These are phyloP conservation scores for Ascidia mentula DNA, from an alignment of 23 tunicate genomes.

Conservation along the genomic window DNA sequence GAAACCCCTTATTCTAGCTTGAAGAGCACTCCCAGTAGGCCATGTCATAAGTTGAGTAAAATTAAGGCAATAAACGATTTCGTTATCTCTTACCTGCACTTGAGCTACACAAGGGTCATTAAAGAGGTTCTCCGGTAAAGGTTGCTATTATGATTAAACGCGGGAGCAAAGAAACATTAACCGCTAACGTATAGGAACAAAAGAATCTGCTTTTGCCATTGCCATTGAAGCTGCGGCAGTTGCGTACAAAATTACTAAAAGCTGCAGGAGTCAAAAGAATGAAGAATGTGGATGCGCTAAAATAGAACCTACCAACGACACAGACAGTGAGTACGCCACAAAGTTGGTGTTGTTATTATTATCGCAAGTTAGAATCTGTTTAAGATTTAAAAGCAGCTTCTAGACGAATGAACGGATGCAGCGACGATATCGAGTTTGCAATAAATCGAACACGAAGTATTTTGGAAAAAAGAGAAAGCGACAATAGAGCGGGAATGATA, in stretches of 20 bases:
- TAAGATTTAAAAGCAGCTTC: neutral
- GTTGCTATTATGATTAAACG: neutral
- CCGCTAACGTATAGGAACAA: conserved; percentile 59
- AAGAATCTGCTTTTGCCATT: conserved; percentile 77
- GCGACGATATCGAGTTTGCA: conserved; percentile 73
- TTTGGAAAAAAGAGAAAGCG: conserved; percentile 66
- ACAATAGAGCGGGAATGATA: conserved; percentile 70
- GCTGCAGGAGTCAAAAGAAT: conserved; percentile 56
- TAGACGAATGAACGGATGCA: conserved; percentile 59
- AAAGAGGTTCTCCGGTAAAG: neutral
- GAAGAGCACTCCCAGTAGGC: too few relatives aligned
- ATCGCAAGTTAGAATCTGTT: neutral
- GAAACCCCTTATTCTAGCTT: too few relatives aligned
- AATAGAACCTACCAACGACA: neutral
- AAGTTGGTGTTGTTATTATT: neutral
- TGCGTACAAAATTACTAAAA: conserved; percentile 67
- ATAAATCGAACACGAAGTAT: conserved; percentile 49
- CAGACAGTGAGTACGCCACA: neutral
- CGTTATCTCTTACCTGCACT: neutral
- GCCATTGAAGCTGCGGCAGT: conserved; percentile 85
- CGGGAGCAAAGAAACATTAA: neutral
- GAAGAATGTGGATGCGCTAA: conserved; percentile 56
- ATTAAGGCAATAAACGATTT: neutral
- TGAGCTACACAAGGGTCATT: neutral
- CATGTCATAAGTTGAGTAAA: too few relatives aligned